phyloP scores from a whole-genome alignment of 1,140 invertebrate species.

The Drosophila oshimai region DNA sequence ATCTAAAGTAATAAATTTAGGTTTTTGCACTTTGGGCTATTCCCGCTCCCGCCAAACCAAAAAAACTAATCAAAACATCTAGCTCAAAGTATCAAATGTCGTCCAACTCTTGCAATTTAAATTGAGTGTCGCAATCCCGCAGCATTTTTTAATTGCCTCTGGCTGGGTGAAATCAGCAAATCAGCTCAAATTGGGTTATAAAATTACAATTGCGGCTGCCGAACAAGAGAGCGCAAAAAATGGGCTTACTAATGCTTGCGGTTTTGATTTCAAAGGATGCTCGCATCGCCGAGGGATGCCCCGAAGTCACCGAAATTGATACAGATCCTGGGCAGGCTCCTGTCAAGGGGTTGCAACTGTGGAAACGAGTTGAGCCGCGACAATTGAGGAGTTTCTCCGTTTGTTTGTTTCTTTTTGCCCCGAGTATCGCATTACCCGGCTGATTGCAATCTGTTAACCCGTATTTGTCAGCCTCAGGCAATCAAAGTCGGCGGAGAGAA shows the following conservation, averaged over 20 bases:
- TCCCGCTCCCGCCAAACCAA: neutral
- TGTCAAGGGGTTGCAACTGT: conserved; percentile 57
- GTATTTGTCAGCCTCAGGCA: conserved; percentile 31
- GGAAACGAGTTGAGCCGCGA: conserved; percentile 34
- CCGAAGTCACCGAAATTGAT: conserved; percentile 59
- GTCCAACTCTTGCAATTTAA: neutral
- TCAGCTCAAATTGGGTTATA: conserved; percentile 70
- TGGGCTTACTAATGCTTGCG: conserved; percentile 69
- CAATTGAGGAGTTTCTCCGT: conserved; percentile 19
- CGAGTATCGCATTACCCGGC: conserved; percentile 57
- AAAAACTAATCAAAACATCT: conserved; percentile 27
- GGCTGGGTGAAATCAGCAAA: conserved; percentile 40
- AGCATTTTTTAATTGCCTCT: conserved; percentile 28
- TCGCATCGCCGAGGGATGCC: conserved; percentile 53
- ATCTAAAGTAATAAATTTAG: no score
- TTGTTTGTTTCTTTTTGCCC: conserved; percentile 17
- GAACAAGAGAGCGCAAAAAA: conserved; percentile 50
- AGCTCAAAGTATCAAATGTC: conserved; percentile 37
- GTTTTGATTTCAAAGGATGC: conserved; percentile 72
- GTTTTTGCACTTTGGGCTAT: neutral
- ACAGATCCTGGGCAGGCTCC: conserved; percentile 31
- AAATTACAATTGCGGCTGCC: conserved; percentile 67
- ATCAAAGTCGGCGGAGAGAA: neutral
- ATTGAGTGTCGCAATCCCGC: conserved; percentile 7
- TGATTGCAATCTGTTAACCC: conserved; percentile 70